Base-by-base conservation (phyloP, 1,140 invertebrate genomes). In the Papilio dardanus region DNA sequence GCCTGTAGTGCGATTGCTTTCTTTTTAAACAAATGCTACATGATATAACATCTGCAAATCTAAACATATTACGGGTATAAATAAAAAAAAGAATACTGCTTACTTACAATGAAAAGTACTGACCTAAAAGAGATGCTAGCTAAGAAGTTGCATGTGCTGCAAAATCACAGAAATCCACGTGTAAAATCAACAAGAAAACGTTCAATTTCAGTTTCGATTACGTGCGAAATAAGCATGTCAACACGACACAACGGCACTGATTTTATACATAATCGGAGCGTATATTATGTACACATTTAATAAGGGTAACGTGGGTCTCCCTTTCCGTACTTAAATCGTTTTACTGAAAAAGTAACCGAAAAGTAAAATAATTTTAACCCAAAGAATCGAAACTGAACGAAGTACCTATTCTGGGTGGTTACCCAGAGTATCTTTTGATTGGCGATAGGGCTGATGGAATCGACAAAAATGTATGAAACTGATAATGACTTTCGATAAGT, bases 81-180 rank as follows among this genome's bases (percentile, higher is more conserved):
- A 8, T 21, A 19, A 37, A 37, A 19, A 67, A 66, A 67, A 67
- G 24, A 68, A 8, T 68, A 68, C 66, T 40, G 33, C 21, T 68
- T 37, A 37, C 19, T 1, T 68, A 1, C n/a, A n/a, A 3, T 24
- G 10, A 54, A 21, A 54, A 54, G 21, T 54, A 54, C 14, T 54
- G 8, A 54, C 50, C 50, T 12, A 54, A 54, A 54, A 54, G 19
- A 54, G 50, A 21, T 54, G 46, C 21, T 8, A 54, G 21, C 19
- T 54, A 54, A 50, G 19, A 50, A 12, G 50, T 54, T 54, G 21
- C 21, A 24, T 2, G 21, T 28, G 21, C 8, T 24, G 50, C 50
- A 28, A 54, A 54, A 54, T 54, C 50, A 3, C 19, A 54, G 21
- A 19, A 54, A 10, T 54, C 50, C 50, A 54, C 19, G 50, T 54